A percentile compares a stretch with the other conserved stretches of the same genome.
These are phyloP conservation scores for Chloroceryle aenea DNA, from an alignment of 2,113 vertebrate species.

Conservation along the genomic window DNA sequence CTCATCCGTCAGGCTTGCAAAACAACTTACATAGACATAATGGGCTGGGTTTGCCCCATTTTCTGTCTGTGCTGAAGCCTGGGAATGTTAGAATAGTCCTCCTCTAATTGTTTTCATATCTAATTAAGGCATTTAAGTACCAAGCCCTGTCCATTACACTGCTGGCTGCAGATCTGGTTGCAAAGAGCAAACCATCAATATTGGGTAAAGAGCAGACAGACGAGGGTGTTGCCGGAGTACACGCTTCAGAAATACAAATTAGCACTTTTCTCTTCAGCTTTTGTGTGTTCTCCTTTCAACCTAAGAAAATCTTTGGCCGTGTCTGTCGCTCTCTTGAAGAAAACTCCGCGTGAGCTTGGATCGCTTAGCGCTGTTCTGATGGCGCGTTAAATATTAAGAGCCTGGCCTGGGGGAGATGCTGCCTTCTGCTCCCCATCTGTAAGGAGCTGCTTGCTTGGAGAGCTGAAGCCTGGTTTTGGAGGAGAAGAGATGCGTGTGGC, in stretches of 20 bases:
- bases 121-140: conserved; percentile 8
- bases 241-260: background rate
- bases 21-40: background rate
- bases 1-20: background rate
- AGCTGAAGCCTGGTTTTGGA: background rate
- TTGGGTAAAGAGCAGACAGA: background rate
- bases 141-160: background rate
- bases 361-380: background rate
- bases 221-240: background rate
- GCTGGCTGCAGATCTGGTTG: background rate
- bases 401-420: conserved; percentile 5
- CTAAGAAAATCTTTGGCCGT: background rate
- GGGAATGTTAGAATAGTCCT: background rate
- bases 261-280: background rate
- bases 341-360: background rate
- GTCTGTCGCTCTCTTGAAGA: background rate
- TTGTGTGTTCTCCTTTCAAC: background rate
- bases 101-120: conserved; percentile 25
- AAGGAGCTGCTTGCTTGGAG: background rate
- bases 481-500: background rate
- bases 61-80: background rate
- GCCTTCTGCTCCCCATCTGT: conserved; percentile 40
- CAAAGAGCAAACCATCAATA: background rate
- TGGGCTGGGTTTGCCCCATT: background rate
- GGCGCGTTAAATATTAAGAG: background rate